Evolutionary conservation across 1,140 invertebrate genomes (phyloP), one percentile per base, ranked within the genome.

Genomic region (Drosophila teissieri): DNA sequence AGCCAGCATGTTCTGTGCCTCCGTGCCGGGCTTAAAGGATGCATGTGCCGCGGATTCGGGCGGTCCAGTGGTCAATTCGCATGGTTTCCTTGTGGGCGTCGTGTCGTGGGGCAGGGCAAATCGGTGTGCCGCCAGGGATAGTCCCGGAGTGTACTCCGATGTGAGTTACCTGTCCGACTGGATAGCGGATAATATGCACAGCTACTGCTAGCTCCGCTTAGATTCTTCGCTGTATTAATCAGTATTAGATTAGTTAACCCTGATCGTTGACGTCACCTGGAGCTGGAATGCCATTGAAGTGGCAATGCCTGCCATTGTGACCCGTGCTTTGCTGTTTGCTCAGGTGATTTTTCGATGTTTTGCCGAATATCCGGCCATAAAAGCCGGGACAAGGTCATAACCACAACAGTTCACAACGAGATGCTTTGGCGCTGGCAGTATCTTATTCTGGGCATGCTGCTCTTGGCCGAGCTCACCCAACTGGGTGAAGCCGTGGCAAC

Each of bases 41-140:
- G 93, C 95, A 10, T 95, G 95, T 84, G 93, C 94, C 61, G 95
- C 95, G 0, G 95, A 96, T 78, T 95, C 95, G 5, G 95, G 95
- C 31, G 95, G 95, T 5, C 95, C 95, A 5, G 82, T 94, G 2
- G 94, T 94, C 0, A 80, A 86, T 19, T 69, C 91, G 1, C 67
- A 92, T n/a, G 92, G 92, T 2, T 75, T 91, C 39, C 80, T 95
- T 2, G 92, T 94, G 42, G 96, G 96, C 34, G 92, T 96, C 14
- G 94, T 96, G 0, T 96, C 95, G 1, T 96, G 95, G 94, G 96
- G 96, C 3, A 93, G 94, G 73, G 94, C 94, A 0, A 95, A 95
- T 82, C 70, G 63, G 6, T 91, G 90, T 58, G 95, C 92, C 0
- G 81, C 92, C 45, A 84, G 91, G 2, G 91, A 92, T 3, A 93